Evolutionary conservation across 2,797 vertebrate species (phyloP).

Genomic region (Urosaurus nigricauda): DNA sequence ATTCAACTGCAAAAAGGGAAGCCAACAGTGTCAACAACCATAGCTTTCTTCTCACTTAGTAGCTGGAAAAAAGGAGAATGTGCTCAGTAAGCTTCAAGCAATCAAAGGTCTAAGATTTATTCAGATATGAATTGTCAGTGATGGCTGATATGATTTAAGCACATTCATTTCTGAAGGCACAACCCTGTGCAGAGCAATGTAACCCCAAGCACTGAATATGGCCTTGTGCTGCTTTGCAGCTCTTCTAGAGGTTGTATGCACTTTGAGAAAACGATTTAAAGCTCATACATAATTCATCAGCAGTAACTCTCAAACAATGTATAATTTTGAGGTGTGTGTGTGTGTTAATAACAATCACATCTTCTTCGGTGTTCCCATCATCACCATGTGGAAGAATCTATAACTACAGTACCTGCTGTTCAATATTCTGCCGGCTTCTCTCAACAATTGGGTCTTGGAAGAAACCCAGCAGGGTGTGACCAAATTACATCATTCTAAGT

Average conservation of each 20-base stretch:
- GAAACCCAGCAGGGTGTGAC: not conserved
- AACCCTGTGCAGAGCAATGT: slow-evolving; percentile 40
- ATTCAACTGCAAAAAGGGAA: slow-evolving; percentile 25
- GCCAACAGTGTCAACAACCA: not conserved
- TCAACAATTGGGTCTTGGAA: not conserved
- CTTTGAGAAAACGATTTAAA: slow-evolving; percentile 49
- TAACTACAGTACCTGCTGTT: slow-evolving; percentile 5
- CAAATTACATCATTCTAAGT: not conserved
- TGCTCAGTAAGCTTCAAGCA: not conserved
- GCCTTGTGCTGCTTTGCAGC: slow-evolving; percentile 18
- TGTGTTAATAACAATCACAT: slow-evolving; percentile 48
- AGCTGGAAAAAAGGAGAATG: accelerated
- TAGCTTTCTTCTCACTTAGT: not conserved
- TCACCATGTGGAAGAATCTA: slow-evolving; percentile 31
- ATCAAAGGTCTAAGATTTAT: not conserved
- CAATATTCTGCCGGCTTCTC: slow-evolving; percentile 18
- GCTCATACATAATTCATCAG: slow-evolving; percentile 63
- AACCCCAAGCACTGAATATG: slow-evolving; percentile 46
- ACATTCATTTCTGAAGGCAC: slow-evolving; percentile 18
- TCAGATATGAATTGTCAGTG: accelerated
- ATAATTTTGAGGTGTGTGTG: not conserved
- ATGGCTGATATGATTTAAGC: slow-evolving; percentile 3
- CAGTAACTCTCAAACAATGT: slow-evolving; percentile 40
- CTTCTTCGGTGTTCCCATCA: slow-evolving; percentile 34
- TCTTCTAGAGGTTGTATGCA: slow-evolving; percentile 34